Evolutionary conservation across 2,113 vertebrate genomes (phyloP), one percentile per base, ranked within the genome.

Genomic region (Caretta caretta): DNA sequence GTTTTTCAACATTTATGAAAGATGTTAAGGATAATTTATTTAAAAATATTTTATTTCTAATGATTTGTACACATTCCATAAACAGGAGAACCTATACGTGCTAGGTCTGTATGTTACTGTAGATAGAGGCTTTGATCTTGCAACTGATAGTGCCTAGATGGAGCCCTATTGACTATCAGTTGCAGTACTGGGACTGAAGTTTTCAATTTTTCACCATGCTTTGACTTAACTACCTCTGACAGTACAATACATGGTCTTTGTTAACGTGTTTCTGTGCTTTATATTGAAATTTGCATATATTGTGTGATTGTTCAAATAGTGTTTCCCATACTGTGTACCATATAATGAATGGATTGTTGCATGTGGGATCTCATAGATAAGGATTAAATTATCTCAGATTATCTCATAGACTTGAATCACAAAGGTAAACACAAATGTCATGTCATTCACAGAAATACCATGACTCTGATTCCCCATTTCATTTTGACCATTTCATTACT

Each of bases 171-270:
- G 48, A 49, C n/a, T n/a, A 20, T 5, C 16, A 10, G 17, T n/a
- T 38, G n/a, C 65, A n/a, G 17, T 72, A 72, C 20, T n/a, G 65
- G 9, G 65, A 42, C 5, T 24, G n/a, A 75, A 10, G 38, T 97
- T 96, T 92, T 78, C 87, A 97, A 94, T 93, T 95, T 79, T 88
- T 93, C 83, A 14, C 29, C 62, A 5, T 48, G 83, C 49, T 53
- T 93, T 12, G 20, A 56, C 87, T 78, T 88, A 48, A 86, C 22
- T 95, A 51, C 14, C 56, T 97, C 79, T 65, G 89, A 87, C 22
- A 88, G 89, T 85, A 90, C 93, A 87, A 48, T 5, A 1, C 50
- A 80, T 80, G 89, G 89, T 83, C 90, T 86, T 81, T 89, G 46
- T 50, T 93, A 89, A 89, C 2, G 9, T 50, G 8, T 93, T 90